Conservation (phyloP, 2,888 invertebrate genomes). For the Byasa hedistus region DNA sequence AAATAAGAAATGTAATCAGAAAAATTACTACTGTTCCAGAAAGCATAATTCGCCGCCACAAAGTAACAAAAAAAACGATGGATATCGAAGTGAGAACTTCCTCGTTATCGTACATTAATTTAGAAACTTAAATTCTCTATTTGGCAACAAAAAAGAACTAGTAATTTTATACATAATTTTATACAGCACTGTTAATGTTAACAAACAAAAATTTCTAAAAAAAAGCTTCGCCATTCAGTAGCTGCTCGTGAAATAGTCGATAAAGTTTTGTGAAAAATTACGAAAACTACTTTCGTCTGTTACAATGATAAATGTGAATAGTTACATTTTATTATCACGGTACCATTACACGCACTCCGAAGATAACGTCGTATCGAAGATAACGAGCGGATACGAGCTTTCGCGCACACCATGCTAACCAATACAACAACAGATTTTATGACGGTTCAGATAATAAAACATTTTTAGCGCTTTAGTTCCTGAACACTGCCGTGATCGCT, state of each 20-base stretch:
- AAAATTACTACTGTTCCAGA: too few relatives aligned
- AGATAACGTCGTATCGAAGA: slow-evolving; percentile 37
- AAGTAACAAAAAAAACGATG: too few relatives aligned
- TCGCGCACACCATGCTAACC: slow-evolving; percentile 23
- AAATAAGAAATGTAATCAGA: too few relatives aligned
- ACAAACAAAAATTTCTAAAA: too few relatives aligned
- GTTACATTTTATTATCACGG: slow-evolving; percentile 34
- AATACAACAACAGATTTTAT: slow-evolving; percentile 30
- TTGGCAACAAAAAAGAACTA: too few relatives aligned
- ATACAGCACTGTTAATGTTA: too few relatives aligned
- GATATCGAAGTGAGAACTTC: too few relatives aligned
- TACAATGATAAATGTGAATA: slow-evolving; percentile 23
- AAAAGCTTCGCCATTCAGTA: too few relatives aligned
- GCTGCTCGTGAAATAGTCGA: not conserved
- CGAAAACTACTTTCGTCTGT: slow-evolving; percentile 11
- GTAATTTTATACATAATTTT: too few relatives aligned
- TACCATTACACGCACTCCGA: slow-evolving; percentile 36
- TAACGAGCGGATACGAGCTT: slow-evolving; percentile 23
- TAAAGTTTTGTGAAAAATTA: not conserved
- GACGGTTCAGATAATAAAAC: slow-evolving; percentile 29
- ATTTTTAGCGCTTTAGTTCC: slow-evolving; percentile 25
- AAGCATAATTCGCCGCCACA: too few relatives aligned
- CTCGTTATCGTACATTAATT: too few relatives aligned
- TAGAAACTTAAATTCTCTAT: too few relatives aligned
- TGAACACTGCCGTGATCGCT: slow-evolving; percentile 19